phyloP scores from a whole-genome alignment of 37 sponge, comb jelly and placozoan species.

The Cladorhizidae sp. region DNA sequence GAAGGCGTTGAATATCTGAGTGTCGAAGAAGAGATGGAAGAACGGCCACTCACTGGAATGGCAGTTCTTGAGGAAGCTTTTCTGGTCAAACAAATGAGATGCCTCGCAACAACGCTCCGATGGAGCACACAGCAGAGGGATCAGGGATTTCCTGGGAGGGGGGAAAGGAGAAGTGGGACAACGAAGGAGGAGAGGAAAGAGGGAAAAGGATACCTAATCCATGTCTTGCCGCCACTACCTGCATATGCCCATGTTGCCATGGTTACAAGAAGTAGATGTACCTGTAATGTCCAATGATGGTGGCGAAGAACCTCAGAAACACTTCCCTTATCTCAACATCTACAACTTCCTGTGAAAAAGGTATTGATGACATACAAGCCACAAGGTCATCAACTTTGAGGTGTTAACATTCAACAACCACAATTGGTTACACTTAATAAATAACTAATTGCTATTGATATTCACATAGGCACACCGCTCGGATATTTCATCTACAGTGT shows the following conservation, averaged over 20 bases:
- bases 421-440: not conserved
- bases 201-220: not conserved
- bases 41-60: conserved; percentile 58
- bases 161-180: not conserved
- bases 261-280: not conserved
- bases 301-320: conserved; percentile 71
- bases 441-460: not conserved
- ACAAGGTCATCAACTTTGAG: no score
- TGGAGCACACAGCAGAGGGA: conserved; percentile 42
- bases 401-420: not conserved
- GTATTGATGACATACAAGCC: not conserved
- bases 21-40: conserved; percentile 69
- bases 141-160: conserved; percentile 30
- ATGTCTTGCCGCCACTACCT: not conserved
- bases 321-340: conserved; percentile 78
- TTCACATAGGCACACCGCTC: no score
- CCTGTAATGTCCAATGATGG: conserved; percentile 61
- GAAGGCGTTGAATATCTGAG: conserved; percentile 82
- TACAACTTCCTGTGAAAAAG: conserved; percentile 36
- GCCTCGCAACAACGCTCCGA: conserved; percentile 39
- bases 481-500: no score
- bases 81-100: conserved; percentile 47
- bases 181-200: not conserved
- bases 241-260: no score
- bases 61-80: conserved; percentile 60